phyloP scores from a whole-genome alignment of 1,140 invertebrate species.

The Caenorhabditis inopinata region DNA sequence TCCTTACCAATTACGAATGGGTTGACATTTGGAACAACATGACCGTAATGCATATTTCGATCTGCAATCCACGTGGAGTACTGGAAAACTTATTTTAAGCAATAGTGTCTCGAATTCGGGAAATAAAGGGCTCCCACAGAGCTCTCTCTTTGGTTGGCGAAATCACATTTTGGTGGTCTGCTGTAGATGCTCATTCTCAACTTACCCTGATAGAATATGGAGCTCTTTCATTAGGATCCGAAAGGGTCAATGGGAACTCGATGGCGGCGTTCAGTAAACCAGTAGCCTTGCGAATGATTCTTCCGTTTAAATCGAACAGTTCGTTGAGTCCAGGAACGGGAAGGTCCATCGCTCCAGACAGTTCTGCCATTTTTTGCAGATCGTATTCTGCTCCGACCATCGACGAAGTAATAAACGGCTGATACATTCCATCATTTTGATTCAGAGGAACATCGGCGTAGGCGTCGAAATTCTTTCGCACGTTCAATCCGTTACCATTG shows the following conservation, averaged over 20 bases:
- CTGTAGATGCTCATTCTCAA: no score
- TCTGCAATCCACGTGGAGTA: constrained; percentile 29
- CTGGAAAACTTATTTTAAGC: not conserved
- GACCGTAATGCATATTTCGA: constrained; percentile 50
- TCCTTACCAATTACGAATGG: constrained; percentile 44
- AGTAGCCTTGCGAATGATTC: constrained; percentile 44
- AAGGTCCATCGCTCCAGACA: constrained; percentile 44
- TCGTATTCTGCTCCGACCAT: constrained; percentile 48
- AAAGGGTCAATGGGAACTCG: constrained; percentile 46
- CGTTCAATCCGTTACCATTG: constrained; percentile 37
- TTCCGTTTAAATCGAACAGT: constrained; percentile 49
- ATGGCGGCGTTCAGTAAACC: constrained; percentile 30
- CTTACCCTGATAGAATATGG: constrained; percentile 43
- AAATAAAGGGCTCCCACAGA: no score
- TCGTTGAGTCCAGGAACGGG: constrained; percentile 49
- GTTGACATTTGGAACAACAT: constrained; percentile 52
- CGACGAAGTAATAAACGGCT: constrained; percentile 46
- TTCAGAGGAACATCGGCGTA: constrained; percentile 47
- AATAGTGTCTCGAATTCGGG: no score
- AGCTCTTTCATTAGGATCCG: constrained; percentile 48
- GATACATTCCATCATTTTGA: constrained; percentile 48
- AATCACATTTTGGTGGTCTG: no score
- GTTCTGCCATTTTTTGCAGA: constrained; percentile 45
- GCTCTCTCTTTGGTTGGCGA: no score
- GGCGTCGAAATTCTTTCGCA: constrained; percentile 44